Evolutionary conservation across 1,140 invertebrate genomes (phyloP), one percentile per base, ranked within the genome.

Genomic region (Varroa destructor): DNA sequence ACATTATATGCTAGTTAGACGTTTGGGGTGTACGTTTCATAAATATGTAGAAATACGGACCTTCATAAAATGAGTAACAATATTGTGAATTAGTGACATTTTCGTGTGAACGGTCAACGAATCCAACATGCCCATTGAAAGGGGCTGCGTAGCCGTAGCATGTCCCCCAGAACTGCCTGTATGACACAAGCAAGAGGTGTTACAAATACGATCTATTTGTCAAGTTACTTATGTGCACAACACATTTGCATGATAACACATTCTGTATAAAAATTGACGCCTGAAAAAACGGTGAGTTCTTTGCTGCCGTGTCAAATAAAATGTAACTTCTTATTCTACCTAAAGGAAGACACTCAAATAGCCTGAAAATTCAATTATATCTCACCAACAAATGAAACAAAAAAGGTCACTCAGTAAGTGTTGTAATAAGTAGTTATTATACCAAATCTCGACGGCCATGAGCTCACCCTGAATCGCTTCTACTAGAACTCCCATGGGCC

Each of bases 21-120:
- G 46, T 51, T 8, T 3, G 8, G 46, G 8, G 8, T 5, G 46
- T 8, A 51, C 46, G 8, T 51, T 3, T 51, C 46, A 8, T 5
- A 8, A 51, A 51, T 51, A 8, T 8, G 25, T 25, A 25, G 25
- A 25, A 25, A 25, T 51, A 51, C 46, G 89, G 71, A 89, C 81
- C 78, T 92, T 92, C 14, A 91, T 89, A 0, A 95, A 87, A 76
- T 92, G 87, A 0, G 88, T 88, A 0, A 92, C 90, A 75, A 93
- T 93, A 67, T 88, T 89, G 77, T 97, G 93, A 72, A 97, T 95
- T n/a, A 97, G 80, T 74, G 90, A 93, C 93, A 97, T 97, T 80
- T 97, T 97, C 0, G 91, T 91, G 79, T 97, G 93, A 10, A 96
- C 89, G 0, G 94, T 96, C 14, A 97, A 79, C n/a, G 92, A 93